Percentiles rank a stretch among this genome's conserved stretches.
These are phyloP conservation scores for Microcebus lehilahytsara DNA, from an alignment of 2,113 vertebrate species.

Conservation along the genomic window DNA sequence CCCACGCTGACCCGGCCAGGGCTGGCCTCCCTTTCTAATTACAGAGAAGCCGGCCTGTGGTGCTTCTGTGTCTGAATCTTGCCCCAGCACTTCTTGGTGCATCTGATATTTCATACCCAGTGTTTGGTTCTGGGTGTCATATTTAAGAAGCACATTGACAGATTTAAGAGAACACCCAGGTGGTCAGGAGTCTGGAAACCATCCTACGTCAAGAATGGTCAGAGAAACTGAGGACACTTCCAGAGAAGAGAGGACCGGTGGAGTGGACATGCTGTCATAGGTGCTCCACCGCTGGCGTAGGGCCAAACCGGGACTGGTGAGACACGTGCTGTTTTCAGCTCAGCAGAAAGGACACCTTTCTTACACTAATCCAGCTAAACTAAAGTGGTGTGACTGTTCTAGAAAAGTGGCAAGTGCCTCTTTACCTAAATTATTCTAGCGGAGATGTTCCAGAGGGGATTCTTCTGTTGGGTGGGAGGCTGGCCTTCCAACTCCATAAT, in stretches of 20 bases:
- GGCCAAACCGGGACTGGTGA: background rate
- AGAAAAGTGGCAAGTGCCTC: background rate
- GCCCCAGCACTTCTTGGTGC: background rate
- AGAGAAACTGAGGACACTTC: background rate
- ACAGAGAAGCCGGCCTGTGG: background rate
- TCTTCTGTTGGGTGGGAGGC: background rate
- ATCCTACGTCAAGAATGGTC: background rate
- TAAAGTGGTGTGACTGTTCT: background rate
- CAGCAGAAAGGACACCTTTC: background rate
- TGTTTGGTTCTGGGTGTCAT: background rate
- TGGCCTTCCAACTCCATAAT: background rate
- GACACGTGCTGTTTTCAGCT: background rate
- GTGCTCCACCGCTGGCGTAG: background rate
- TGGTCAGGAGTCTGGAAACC: background rate
- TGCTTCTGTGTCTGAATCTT: background rate
- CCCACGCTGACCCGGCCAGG: background rate
- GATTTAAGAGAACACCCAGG: background rate
- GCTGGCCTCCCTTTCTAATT: background rate
- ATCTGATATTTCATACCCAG: background rate
- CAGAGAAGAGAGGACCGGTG: background rate
- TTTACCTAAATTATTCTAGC: background rate
- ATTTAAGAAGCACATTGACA: conserved; percentile 20
- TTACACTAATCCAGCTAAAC: background rate
- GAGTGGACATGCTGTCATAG: fast-evolving
- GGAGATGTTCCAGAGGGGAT: background rate